Percentiles rank a stretch among this genome's conserved stretches.
Conservation (phyloP, 2,113 vertebrate genomes). For the Amia ocellicauda region DNA sequence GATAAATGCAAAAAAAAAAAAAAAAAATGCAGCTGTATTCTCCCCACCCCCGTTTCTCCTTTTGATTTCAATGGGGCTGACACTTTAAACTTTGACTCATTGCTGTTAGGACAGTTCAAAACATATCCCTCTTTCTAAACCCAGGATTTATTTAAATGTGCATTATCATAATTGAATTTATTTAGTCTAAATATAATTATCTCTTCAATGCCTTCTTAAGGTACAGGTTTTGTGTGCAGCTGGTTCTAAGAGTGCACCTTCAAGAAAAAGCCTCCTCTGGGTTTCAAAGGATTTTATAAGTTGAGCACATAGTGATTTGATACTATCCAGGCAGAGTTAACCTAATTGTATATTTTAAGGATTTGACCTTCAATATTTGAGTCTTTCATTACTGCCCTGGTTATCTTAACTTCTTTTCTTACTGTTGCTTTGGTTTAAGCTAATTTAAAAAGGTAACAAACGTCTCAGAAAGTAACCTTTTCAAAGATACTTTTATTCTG, state of each 20-base stretch:
- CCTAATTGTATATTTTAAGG: not conserved
- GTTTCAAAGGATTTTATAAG: not conserved
- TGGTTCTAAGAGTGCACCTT: not conserved
- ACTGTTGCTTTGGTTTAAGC: not conserved
- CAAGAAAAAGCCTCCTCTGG: no score
- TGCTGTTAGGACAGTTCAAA: not conserved
- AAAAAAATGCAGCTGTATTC: no score
- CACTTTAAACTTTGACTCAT: no score
- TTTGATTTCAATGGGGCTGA: no score
- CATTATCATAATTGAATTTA: constrained; percentile 1
- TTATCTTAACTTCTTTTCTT: not conserved
- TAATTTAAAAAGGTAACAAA: no score
- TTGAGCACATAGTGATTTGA: constrained; percentile 1
- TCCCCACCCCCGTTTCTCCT: no score
- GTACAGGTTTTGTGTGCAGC: not conserved
- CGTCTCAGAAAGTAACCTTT: no score
- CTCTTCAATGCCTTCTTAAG: not conserved
- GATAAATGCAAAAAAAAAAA: no score
- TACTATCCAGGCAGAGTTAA: not conserved
- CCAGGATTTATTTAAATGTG: not conserved
- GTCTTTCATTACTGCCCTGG: not conserved
- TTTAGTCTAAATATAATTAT: not conserved
- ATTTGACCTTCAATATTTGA: not conserved
- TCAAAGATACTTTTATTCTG: no score
- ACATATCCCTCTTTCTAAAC: not conserved